Conservation (phyloP, 2,888 invertebrate species). For the Pseudococcus viburni region DNA sequence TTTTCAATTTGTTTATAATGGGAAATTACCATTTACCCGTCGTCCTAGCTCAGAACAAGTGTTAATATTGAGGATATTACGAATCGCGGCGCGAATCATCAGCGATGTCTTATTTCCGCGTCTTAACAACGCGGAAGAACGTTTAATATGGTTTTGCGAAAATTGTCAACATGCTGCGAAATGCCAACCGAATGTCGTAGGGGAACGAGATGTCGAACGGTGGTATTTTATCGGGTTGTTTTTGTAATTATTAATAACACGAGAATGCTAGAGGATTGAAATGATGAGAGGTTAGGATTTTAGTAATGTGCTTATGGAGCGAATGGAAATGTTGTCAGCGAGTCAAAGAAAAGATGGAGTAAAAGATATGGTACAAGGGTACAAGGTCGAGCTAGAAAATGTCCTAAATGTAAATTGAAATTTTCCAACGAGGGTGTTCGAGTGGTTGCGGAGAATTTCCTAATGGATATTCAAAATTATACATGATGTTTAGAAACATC, state of each 20-base stretch:
- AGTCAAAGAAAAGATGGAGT: no score
- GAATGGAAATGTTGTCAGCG: no score
- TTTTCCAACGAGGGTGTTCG: no score
- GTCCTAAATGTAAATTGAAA: no score
- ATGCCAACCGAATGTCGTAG: background rate
- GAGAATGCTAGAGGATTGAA: background rate
- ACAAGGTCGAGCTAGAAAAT: no score
- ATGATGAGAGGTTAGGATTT: no score
- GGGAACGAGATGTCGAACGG: background rate
- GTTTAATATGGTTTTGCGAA: constrained; percentile 35
- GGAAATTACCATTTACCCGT: background rate
- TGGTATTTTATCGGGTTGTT: background rate
- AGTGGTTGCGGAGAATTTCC: no score
- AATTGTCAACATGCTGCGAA: background rate
- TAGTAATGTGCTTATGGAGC: no score
- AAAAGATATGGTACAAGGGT: no score
- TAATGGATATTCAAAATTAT: no score
- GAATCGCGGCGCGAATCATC: constrained; percentile 22
- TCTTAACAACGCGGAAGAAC: constrained; percentile 26
- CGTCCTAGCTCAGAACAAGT: background rate
- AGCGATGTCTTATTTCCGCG: constrained; percentile 24
- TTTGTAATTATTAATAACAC: background rate
- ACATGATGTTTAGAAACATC: no score
- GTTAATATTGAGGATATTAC: constrained; percentile 23
- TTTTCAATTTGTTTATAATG: background rate